A percentile compares a stretch with the other conserved stretches of the same genome.
Conservation (phyloP, 2,888 invertebrate species). For the Pheosia tremula region DNA sequence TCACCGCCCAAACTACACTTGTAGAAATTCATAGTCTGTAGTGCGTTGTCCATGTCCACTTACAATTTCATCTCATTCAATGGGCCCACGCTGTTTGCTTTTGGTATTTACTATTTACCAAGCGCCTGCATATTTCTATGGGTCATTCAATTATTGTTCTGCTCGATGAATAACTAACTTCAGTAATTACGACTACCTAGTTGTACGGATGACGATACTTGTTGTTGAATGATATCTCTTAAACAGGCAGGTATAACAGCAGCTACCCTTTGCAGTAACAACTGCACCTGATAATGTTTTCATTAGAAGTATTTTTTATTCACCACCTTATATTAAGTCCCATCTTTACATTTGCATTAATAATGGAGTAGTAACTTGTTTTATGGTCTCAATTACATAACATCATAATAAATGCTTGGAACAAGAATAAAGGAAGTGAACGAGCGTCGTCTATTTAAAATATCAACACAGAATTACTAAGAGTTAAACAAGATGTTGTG, state of each 20-base stretch:
- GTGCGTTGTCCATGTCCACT: conserved; percentile 39
- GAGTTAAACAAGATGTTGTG: conserved; percentile 44
- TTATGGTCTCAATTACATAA: conserved; percentile 6
- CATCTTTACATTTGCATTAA: too few species aligned
- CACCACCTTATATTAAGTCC: too few species aligned
- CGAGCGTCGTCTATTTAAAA: conserved; percentile 25
- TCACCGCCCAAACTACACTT: conserved; percentile 64
- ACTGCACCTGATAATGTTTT: too few species aligned
- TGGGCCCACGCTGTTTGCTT: conserved; percentile 24
- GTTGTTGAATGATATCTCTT: too few species aligned
- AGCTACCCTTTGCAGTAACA: too few species aligned
- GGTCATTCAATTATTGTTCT: conserved; percentile 15
- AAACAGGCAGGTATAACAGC: too few species aligned
- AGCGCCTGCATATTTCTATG: conserved; percentile 16
- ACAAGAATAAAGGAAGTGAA: conserved; percentile 15
- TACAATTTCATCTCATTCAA: conserved; percentile 32
- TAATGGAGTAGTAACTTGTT: background rate
- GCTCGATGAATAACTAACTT: conserved; percentile 11
- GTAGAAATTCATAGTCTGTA: conserved; percentile 47
- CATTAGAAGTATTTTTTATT: too few species aligned
- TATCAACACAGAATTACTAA: conserved; percentile 34
- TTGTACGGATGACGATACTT: background rate
- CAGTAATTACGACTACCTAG: conserved; percentile 10
- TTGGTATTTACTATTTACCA: conserved; percentile 13
- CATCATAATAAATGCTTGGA: conserved; percentile 16